These are phyloP conservation scores for Muscicapa adusta DNA, from an alignment of 2,113 vertebrate species.

Conservation along the genomic window DNA sequence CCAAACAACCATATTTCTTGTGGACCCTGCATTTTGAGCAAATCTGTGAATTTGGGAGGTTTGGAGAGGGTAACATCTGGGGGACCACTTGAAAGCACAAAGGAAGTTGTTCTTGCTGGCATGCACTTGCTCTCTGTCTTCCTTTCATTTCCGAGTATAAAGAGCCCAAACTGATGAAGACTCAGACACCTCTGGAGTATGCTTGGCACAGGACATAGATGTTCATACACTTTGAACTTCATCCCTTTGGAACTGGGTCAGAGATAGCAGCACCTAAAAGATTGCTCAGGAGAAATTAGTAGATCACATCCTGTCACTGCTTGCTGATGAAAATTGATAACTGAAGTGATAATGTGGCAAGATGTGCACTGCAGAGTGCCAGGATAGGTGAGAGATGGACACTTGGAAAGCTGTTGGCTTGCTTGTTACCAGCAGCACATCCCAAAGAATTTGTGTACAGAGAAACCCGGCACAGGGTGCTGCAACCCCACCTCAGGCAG, in stretches of 20 bases:
- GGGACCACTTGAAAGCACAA: background rate
- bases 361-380: background rate
- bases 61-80: background rate
- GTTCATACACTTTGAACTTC: background rate
- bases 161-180: background rate
- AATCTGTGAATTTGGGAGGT: background rate
- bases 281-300: background rate
- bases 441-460: accelerated
- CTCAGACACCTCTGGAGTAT: background rate
- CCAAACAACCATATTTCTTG: slow-evolving; percentile 43
- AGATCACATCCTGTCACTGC: background rate
- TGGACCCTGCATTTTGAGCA: background rate
- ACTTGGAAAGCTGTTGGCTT: background rate
- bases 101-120: background rate
- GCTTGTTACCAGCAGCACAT: background rate
- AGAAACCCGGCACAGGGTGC: background rate
- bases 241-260: background rate
- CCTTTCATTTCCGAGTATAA: background rate
- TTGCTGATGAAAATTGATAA: background rate
- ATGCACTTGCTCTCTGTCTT: accelerated
- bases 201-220: background rate
- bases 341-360: background rate
- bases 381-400: background rate
- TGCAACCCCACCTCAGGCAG: accelerated
- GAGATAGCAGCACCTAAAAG: background rate